Evolutionary conservation across 2,113 vertebrate species (phyloP).

Genomic region (Psophia crepitans): DNA sequence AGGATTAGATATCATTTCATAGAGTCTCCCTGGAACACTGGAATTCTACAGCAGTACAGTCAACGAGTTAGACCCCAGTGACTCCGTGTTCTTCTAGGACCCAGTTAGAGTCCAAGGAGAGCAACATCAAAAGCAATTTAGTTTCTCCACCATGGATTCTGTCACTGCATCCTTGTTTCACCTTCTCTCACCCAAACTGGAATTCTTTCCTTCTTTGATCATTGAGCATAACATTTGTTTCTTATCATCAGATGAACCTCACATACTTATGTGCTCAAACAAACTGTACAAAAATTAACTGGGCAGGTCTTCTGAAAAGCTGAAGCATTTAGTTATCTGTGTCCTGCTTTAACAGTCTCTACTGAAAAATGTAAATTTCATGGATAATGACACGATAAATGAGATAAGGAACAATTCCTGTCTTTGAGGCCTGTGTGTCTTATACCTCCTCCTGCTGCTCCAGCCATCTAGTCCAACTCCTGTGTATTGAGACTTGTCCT

Average conservation of each 20-base stretch:
- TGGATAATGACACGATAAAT: not conserved
- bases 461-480: too few relatives aligned
- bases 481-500: not conserved
- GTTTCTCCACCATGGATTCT: not conserved
- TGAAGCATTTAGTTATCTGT: not conserved
- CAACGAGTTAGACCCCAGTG: not conserved
- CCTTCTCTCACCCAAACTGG: not conserved
- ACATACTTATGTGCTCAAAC: not conserved
- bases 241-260: conserved; percentile 23
- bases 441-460: not conserved
- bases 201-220: conserved; percentile 4
- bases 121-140: not conserved
- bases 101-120: not conserved
- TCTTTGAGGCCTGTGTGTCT: not conserved
- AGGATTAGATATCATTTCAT: not conserved
- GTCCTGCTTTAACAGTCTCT: not conserved
- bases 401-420: not conserved
- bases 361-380: not conserved
- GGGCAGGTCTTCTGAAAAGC: not conserved
- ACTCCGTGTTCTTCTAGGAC: not conserved
- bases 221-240: not conserved
- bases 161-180: not conserved
- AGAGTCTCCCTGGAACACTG: not conserved
- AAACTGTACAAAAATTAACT: not conserved
- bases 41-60: not conserved